Percentiles rank a stretch among this genome's conserved stretches.
phyloP scores from a whole-genome alignment of 2,888 invertebrate species.

The Drosophila seclusa region DNA sequence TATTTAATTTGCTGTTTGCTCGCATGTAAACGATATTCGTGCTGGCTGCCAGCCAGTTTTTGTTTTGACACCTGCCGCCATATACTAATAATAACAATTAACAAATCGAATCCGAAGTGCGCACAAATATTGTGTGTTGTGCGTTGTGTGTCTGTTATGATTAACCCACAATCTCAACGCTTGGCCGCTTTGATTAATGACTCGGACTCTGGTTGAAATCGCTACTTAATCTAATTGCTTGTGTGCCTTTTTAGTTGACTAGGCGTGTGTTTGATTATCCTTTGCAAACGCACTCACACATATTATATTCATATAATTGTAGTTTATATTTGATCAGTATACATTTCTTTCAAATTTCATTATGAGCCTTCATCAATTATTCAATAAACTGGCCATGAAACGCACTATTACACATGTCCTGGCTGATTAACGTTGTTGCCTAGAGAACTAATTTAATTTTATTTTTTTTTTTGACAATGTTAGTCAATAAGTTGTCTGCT shows the following conservation, averaged over 20 bases:
- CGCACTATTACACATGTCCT: not conserved
- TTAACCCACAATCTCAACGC: conserved; percentile 21
- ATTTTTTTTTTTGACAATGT: not conserved
- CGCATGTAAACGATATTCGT: conserved; percentile 41
- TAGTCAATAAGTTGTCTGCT: not conserved
- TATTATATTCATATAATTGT: conserved; percentile 1
- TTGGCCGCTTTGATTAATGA: conserved; percentile 71
- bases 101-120: conserved; percentile 53
- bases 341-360: conserved; percentile 39
- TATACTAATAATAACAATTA: conserved; percentile 70
- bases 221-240: conserved; percentile 77
- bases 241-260: conserved; percentile 35
- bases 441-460: conserved; percentile 4
- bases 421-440: conserved; percentile 6
- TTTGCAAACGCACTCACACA: conserved; percentile 3
- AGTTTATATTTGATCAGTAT: conserved; percentile 22
- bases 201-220: conserved; percentile 44
- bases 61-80: conserved; percentile 28
- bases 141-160: not conserved
- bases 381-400: conserved; percentile 35
- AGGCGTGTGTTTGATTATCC: conserved; percentile 42
- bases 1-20: conserved; percentile 55
- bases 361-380: conserved; percentile 44
- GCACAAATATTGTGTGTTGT: not conserved
- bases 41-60: conserved; percentile 6